These are phyloP conservation scores for Microplitis mediator DNA, from an alignment of 1,140 invertebrate genomes.

Conservation along the genomic window DNA sequence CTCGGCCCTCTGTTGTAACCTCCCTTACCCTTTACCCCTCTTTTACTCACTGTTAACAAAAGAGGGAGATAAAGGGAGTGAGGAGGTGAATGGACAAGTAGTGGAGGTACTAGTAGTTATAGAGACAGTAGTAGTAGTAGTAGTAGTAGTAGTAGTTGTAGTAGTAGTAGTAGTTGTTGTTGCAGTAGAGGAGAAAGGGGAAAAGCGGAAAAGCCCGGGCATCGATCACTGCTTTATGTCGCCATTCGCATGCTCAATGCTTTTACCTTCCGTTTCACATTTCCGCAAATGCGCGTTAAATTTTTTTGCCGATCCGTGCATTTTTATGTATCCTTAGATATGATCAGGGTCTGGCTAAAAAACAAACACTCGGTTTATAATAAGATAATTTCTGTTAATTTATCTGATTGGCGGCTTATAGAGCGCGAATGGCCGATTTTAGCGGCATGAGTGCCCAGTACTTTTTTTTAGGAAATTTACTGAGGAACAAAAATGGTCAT, in stretches of 20 bases:
- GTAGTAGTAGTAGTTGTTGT: background rate
- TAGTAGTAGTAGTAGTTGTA: background rate
- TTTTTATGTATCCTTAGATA: background rate
- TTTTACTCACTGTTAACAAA: background rate
- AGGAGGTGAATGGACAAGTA: no score
- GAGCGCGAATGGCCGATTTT: no score
- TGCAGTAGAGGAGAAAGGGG: no score
- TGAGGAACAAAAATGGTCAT: no score
- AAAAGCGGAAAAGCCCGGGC: background rate
- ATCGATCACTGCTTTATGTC: conserved; percentile 28
- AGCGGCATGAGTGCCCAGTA: no score
- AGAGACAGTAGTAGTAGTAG: no score
- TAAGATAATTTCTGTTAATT: no score
- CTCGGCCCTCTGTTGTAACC: background rate
- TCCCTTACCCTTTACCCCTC: background rate
- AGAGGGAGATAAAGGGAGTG: background rate
- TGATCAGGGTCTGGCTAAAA: no score
- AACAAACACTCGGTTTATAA: no score
- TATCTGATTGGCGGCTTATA: no score
- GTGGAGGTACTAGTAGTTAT: background rate
- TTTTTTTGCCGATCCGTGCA: background rate
- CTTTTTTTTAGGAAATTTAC: no score
- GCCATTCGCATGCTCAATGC: conserved; percentile 21
- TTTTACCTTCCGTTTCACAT: conserved; percentile 14
- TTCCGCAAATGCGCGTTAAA: background rate